Evolutionary conservation across 2,888 invertebrate genomes (phyloP), one percentile per base, ranked within the genome.

Genomic region (Melinaea marsaeus): DNA sequence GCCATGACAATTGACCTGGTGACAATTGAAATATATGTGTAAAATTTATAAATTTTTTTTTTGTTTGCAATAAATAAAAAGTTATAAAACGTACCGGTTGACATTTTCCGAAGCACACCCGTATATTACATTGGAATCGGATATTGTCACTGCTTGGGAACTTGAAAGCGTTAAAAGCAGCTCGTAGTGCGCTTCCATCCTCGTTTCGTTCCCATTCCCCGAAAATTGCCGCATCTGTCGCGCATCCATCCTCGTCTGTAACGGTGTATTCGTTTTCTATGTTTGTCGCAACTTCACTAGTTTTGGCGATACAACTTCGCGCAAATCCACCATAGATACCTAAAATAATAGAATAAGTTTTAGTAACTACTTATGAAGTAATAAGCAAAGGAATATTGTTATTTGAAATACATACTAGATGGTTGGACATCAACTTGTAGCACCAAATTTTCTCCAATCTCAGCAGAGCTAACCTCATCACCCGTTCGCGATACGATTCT

Each of bases 141-240:
- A 98, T 97, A 78, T 96, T 97, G 78, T 98, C 97, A 78, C 97
- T 97, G 75, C 96, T 96, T 0, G 98, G 98, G 93, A 98, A 98
- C 81, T 98, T 98, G 84, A 98, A 98, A 3, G 97, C 98, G 81
- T 97, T 97, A 86, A 98, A 98, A 74, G 95, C 94, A 69, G 97
- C 97, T 79, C 95, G 91, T 60, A 98, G 87, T 32, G 96, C 95
- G 80, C 96, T 96, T 59, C 95, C 95, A 67, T 97, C 96, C 32
- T 95, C 93, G 79, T 96, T 96, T 77, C 97, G 95, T 73, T 96
- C 95, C 98, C 98, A 98, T 81, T 98, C 97, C 48, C 97, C 97
- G 77, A 98, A 98, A 78, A 98, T 97, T 51, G 95, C 94, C 34
- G 97, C 95, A 87, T 98, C 98, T 0, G 97, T 97, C 51, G 98